These are phyloP conservation scores for Limosa lapponica DNA, from an alignment of 2,797 vertebrate species.

Conservation along the genomic window DNA sequence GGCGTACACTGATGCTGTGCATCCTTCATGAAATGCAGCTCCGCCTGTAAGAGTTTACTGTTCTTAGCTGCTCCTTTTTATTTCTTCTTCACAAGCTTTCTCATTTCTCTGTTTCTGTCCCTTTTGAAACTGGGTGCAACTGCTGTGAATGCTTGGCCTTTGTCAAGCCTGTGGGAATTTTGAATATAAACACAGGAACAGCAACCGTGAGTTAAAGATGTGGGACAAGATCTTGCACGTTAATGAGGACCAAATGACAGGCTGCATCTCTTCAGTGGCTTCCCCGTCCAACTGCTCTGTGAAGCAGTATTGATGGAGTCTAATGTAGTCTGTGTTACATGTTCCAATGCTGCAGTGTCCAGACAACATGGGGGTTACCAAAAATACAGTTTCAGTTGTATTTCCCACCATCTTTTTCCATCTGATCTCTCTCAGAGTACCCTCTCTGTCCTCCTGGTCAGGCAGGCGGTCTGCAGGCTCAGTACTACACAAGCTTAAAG, in stretches of 20 bases:
- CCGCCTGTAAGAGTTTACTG: not conserved
- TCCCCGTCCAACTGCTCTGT: not conserved
- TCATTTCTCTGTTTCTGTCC: not conserved
- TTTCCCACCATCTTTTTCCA: not conserved
- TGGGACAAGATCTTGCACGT: not conserved
- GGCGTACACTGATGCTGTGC: not conserved
- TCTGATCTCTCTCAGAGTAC: not conserved
- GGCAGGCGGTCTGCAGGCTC: not conserved
- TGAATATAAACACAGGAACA: not conserved
- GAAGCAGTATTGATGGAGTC: not conserved
- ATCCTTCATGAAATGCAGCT: not conserved
- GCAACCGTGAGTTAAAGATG: not conserved
- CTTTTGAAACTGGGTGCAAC: not conserved
- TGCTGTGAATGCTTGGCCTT: not conserved
- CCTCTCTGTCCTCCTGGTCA: not conserved
- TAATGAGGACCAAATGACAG: not conserved
- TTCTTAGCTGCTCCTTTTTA: not conserved
- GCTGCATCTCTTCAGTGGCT: not conserved
- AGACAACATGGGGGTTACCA: not conserved
- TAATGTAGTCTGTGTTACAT: not conserved
- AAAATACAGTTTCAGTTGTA: not conserved
- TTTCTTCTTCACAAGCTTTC: not conserved
- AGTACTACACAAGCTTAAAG: not conserved
- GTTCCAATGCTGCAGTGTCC: not conserved
- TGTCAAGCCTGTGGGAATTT: not conserved